A percentile compares a stretch with the other conserved stretches of the same genome.
phyloP scores from a whole-genome alignment of 2,797 vertebrate genomes.

The Jordanella pulchra region DNA sequence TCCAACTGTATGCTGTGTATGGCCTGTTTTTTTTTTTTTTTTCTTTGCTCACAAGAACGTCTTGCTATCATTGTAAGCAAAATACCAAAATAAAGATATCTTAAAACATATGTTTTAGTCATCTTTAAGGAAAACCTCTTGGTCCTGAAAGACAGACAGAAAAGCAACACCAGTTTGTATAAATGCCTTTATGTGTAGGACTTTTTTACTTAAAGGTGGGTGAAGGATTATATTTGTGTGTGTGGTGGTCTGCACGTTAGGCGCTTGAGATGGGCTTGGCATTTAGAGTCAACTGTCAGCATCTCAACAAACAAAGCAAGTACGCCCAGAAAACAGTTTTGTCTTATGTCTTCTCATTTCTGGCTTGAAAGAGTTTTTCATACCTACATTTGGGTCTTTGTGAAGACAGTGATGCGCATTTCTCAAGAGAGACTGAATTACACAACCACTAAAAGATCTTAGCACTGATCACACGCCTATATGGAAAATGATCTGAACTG shows the following conservation, averaged over 20 bases:
- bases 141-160: background rate
- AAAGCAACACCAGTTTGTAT: background rate
- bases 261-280: constrained; percentile 58
- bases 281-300: constrained; percentile 68
- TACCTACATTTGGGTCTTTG: constrained; percentile 31
- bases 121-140: background rate
- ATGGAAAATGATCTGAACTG: constrained; percentile 52
- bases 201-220: constrained; percentile 8
- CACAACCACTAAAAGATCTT: constrained; percentile 58
- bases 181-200: background rate
- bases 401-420: constrained; percentile 25
- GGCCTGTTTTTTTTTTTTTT: background rate
- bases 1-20: background rate
- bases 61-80: background rate
- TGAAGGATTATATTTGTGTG: constrained; percentile 24
- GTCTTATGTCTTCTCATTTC: constrained; percentile 50
- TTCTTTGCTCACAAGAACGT: background rate
- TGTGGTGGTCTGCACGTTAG: constrained; percentile 38
- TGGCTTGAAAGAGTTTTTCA: constrained; percentile 37
- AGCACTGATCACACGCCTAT: constrained; percentile 40
- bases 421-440: constrained; percentile 29
- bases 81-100: background rate
- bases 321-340: constrained; percentile 40
- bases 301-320: constrained; percentile 54
- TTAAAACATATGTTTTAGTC: background rate